Evolutionary conservation across 2,113 vertebrate genomes (phyloP), one percentile per base, ranked within the genome.

Genomic region (Muntiacus muntjak): DNA sequence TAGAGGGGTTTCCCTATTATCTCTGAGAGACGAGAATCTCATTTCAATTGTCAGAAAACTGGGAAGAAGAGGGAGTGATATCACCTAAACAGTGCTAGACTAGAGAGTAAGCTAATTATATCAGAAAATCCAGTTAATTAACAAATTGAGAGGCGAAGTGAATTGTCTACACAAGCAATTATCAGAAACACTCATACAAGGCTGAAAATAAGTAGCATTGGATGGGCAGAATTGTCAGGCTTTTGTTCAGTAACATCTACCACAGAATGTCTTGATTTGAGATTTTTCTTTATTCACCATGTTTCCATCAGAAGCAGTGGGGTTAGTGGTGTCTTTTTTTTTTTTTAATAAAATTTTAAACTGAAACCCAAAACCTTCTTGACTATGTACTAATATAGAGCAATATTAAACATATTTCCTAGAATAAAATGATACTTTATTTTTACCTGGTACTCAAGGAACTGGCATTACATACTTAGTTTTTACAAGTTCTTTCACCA

Each of bases 71-170:
- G 9, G 4, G 7, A 36, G 55, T 74, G 30, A 62, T 74, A 74
- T 79, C 33, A 74, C 12, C 54, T 87, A 33, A 60, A 25, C 3
- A 71, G 16, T 40, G 36, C 33, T 57, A 91, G 62, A 8, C 57
- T 57, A 79, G 23, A 21, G 14, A 84, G 92, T 79, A 55, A 82
- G 60, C 47, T 93, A 89, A 64, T 91, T 91, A 89, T 28, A 14
- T 76, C 6, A 47, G 26, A 45, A 89, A 84, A 89, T 91, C n/a
- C 89, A n/a, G 19, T 89, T 94, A 89, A 91, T 96, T 95, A 54
- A 33, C 33, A 83, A 92, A 84, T 19, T 85, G 19, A 90, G 52
- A 87, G 57, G 23, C 33, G 85, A 90, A 92, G 21, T 87, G 57
- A 94, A 95, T 87, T 94, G 13, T 86, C 30, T 82, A 50, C 30